Evolutionary conservation across 2,113 vertebrate species (phyloP).

Genomic region (Hepsetus odoe): DNA sequence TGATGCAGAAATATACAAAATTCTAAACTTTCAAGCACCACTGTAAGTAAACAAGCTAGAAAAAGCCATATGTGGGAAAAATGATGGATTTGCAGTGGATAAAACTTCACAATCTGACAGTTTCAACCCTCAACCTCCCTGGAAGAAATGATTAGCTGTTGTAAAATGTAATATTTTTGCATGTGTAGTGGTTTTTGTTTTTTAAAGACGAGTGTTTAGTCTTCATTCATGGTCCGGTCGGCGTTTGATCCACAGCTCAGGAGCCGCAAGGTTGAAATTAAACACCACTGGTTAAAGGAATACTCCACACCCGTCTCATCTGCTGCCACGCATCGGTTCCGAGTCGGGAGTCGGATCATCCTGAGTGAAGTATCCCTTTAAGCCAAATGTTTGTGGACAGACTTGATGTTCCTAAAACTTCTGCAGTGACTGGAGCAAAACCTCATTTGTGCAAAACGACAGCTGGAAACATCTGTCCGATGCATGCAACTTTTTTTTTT

Average conservation of each 20-base stretch:
- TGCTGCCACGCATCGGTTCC: too few relatives aligned
- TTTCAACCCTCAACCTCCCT: background rate
- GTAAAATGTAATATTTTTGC: background rate
- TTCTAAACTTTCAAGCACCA: background rate
- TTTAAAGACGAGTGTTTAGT: background rate
- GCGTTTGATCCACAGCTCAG: background rate
- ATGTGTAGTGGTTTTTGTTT: slow-evolving; percentile 4
- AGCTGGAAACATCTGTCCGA: slow-evolving; percentile 22
- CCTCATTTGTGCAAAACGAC: slow-evolving; percentile 11
- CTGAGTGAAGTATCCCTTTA: background rate
- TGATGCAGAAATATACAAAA: too few relatives aligned
- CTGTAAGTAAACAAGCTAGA: background rate
- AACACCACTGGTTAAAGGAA: background rate
- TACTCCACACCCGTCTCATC: background rate
- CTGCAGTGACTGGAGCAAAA: background rate
- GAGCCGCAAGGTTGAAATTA: background rate
- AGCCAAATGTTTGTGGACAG: background rate
- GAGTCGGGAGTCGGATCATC: too few relatives aligned
- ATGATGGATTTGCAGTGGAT: background rate
- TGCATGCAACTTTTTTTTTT: slow-evolving; percentile 40
- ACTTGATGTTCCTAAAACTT: background rate
- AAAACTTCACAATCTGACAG: background rate
- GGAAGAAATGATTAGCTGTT: background rate
- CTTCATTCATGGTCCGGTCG: background rate
- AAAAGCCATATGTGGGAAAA: slow-evolving; percentile 34